Evolutionary conservation across 2,797 vertebrate genomes (phyloP).

Genomic region (Cygnus olor): DNA sequence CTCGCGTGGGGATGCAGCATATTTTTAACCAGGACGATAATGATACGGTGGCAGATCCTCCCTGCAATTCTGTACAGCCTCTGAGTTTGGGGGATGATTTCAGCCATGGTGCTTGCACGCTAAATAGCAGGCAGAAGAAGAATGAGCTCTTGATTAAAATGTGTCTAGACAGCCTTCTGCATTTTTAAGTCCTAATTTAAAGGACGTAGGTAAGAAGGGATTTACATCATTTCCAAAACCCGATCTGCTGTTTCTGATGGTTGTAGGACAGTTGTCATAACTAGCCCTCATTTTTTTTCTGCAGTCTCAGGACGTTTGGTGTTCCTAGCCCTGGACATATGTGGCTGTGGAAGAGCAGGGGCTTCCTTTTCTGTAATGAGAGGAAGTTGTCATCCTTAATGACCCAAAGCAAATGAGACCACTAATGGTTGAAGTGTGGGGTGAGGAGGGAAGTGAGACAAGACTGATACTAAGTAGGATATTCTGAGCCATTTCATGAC

Average conservation of each 20-base stretch:
- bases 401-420: background rate
- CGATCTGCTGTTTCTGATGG: background rate
- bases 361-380: background rate
- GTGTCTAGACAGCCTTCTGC: background rate
- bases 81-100: conserved; percentile 2
- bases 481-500: background rate
- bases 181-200: background rate
- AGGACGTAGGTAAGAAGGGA: background rate
- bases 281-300: background rate
- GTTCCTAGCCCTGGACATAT: background rate
- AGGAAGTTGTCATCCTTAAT: background rate
- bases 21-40: conserved; percentile 59
- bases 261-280: background rate
- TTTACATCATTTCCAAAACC: background rate
- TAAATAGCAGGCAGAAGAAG: conserved; percentile 18
- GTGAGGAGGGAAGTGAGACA: background rate
- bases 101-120: background rate
- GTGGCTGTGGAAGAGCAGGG: background rate
- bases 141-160: conserved; percentile 52
- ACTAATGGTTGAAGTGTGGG: background rate
- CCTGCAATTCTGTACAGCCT: conserved; percentile 46
- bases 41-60: background rate
- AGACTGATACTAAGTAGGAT: background rate
- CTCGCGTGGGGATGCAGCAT: background rate
- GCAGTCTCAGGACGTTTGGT: background rate